Evolutionary conservation across 2,888 invertebrate genomes (phyloP), one percentile per base, ranked within the genome.

Genomic region (Melitaea athalia): DNA sequence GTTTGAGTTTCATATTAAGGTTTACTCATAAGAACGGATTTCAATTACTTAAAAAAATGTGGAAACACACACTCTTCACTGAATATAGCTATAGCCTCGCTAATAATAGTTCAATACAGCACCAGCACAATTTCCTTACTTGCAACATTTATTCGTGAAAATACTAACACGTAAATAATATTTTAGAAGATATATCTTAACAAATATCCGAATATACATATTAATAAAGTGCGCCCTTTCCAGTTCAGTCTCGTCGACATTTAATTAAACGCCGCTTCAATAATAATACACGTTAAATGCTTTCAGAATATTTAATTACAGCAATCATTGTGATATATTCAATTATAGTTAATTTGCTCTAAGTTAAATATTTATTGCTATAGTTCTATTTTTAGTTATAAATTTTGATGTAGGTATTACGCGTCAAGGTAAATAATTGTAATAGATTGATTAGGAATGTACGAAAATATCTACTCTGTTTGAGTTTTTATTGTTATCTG

Each of bases 181-280:
- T 31, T 53, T 24, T 69, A 70, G 68, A 69, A 72, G 70, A 59
- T 63, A 77, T 78, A 63, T 31, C 11, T 33, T 11, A 42, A 12
- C 38, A 42, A 65, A 68, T 65, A 70, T 65, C 59, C 65, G 65
- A 68, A 71, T 49, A 55, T 31, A 24, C 3, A n/a, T 24, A 59
- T 62, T 70, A 68, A 70, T 63, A 65, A 81, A 81, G 74, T 76
- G 74, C 86, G 87, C 84, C 87, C 85, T 88, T 88, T 87, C 76
- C 73, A 74, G 75, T 75, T 76, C 77, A 74, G 85, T 84, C 82
- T 85, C 83, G 88, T 83, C 88, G 89, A 85, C 90, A 87, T 90
- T 89, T 89, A 87, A 86, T 86, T 85, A 87, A 85, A 66, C 64
- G 74, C 64, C 63, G 71, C 74, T 76, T 64, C 62, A 72, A 75